Base-by-base conservation (phyloP, 2,113 vertebrate genomes). In the Narcine bancroftii region DNA sequence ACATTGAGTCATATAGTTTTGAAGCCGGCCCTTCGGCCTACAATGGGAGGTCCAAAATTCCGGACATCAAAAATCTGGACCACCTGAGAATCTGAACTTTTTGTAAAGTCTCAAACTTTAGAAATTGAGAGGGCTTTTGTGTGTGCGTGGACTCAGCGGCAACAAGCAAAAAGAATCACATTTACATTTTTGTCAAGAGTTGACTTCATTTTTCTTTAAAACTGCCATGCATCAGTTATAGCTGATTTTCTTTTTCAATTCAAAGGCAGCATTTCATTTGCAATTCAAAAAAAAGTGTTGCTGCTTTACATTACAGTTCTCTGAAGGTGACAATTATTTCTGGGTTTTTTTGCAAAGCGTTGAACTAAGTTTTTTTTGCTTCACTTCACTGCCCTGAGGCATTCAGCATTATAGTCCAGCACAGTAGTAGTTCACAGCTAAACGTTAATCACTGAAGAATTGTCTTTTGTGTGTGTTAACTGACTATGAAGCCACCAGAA, bases 261-360 rank as follows among this genome's bases (percentile, higher is more conserved):
- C 89, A 91, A 91, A 91, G 89, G n/a, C 69, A 33, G 87, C 89
- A 60, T 92, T 92, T 92, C 93, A 92, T 93, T 92, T 93, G 89
- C 81, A 93, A 91, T 93, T 93, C 92, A n/a, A 89, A 92, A 93
- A 93, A 45, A 17, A 15, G 92, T 45, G 69, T 92, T 89, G 42
- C 75, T 75, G 60, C 91, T 92, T 92, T 92, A 92, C 93, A 92
- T 75, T 92, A 36, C 92, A 93, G 92, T 79, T 93, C 92, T 89
- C 92, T 73, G 81, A 92, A 47, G 92, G 81, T 65, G 83, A 89
- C 63, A 73, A 50, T 91, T 72, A 63, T 75, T 71, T 72, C 50
- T 75, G 85, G 50, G 10, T 39, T 92, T 76, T 91, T 65, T 65
- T 92, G 63, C n/a, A n/a, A 63, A 83, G 75, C 53, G 75, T 92